Conservation (phyloP, 2,797 vertebrate genomes). For the Malurus splendens region DNA sequence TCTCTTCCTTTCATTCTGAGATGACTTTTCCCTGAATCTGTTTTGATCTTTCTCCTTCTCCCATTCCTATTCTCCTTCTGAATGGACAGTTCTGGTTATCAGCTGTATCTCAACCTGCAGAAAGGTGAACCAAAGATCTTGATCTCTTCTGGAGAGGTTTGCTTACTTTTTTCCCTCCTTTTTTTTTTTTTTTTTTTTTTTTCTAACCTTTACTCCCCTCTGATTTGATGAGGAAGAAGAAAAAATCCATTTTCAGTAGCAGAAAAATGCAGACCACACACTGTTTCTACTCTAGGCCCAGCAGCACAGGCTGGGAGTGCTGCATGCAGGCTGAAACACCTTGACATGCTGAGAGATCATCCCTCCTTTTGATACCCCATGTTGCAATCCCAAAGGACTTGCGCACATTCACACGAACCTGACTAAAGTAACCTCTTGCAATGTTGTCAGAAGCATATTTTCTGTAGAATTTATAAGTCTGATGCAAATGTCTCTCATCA, state of each 20-base stretch:
- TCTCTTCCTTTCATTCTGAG: neutral
- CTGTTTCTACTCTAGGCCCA: neutral
- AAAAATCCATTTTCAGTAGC: neutral
- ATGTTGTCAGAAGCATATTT: neutral
- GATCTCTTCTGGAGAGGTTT: neutral
- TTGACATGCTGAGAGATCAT: fast-evolving
- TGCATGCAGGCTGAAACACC: neutral
- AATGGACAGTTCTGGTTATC: neutral
- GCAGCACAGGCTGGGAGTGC: neutral
- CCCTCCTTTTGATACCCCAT: neutral
- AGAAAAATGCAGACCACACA: neutral
- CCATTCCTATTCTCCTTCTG: neutral
- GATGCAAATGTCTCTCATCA: neutral
- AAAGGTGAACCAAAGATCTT: neutral
- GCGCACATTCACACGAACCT: neutral
- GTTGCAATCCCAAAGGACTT: neutral
- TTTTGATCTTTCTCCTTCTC: neutral
- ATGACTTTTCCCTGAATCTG: neutral
- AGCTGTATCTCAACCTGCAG: neutral
- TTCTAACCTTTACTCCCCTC: neutral
- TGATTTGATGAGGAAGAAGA: neutral
- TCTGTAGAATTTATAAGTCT: neutral
- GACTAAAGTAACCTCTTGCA: neutral
- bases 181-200: neutral
- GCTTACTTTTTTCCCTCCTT: fast-evolving